Evolutionary conservation across 1,140 invertebrate genomes (phyloP).

Genomic region (Drosophila pseudoobscura): DNA sequence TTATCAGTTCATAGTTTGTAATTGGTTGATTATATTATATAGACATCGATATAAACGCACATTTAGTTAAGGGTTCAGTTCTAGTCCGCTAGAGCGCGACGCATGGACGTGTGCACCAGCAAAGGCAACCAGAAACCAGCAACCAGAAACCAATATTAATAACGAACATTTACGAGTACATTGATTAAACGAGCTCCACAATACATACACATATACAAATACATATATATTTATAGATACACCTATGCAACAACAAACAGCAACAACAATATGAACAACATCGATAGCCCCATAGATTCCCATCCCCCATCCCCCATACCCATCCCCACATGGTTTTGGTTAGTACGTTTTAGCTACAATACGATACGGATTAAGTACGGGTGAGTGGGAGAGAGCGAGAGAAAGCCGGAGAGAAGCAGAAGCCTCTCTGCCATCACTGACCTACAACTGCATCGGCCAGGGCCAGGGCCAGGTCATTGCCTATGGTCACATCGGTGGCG

Average conservation of each 20-base stretch:
- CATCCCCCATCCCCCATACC: no score
- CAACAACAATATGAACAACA: conserved; percentile 60
- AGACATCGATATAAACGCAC: conserved; percentile 72
- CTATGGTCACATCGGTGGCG: conserved; percentile 85
- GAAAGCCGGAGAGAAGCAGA: conserved; percentile 8
- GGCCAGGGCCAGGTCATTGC: conserved; percentile 71
- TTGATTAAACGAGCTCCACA: conserved; percentile 53
- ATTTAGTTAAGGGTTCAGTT: conserved; percentile 37
- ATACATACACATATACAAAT: conserved; percentile 32
- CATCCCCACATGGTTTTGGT: no score
- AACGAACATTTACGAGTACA: conserved; percentile 59
- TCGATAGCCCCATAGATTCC: conserved; percentile 32
- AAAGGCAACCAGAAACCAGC: conserved; percentile 37
- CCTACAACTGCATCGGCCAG: conserved; percentile 85
- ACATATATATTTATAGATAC: conserved; percentile 11
- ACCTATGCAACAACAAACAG: conserved; percentile 44
- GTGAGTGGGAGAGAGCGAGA: conserved; percentile 15
- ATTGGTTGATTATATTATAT: conserved; percentile 48
- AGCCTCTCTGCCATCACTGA: conserved; percentile 84
- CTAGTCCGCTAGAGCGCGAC: conserved; percentile 11
- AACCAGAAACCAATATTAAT: conserved; percentile 53
- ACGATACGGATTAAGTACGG: no score
- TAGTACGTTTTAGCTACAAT: no score
- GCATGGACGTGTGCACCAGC: conserved; percentile 1
- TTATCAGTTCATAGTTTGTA: conserved; percentile 32